A percentile compares a stretch with the other conserved stretches of the same genome.
phyloP scores from a whole-genome alignment of 2,797 vertebrate species.

The Myotis daubentonii region DNA sequence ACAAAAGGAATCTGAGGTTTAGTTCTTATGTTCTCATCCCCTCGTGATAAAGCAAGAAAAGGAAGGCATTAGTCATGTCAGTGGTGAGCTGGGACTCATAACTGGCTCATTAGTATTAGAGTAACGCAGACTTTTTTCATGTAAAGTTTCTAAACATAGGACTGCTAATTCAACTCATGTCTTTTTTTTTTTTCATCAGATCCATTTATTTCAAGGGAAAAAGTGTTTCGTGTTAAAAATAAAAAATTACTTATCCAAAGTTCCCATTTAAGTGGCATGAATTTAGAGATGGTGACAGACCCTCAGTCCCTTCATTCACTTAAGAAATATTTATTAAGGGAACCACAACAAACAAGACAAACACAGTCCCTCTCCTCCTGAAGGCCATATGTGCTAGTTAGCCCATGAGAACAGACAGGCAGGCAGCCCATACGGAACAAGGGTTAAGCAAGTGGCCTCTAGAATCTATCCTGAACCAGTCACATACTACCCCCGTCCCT shows the following conservation, averaged over 20 bases:
- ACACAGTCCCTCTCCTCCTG: neutral
- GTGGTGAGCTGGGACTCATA: conserved; percentile 7
- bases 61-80: conserved; percentile 55
- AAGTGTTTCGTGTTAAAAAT: conserved; percentile 47
- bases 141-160: conserved; percentile 46
- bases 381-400: neutral
- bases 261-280: neutral
- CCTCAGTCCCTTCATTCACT: neutral
- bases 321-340: conserved; percentile 1
- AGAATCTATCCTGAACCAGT: neutral
- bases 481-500: neutral
- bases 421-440: neutral
- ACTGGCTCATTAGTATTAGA: conserved; percentile 38
- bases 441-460: neutral
- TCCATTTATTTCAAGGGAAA: conserved; percentile 24
- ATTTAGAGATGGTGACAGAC: neutral
- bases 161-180: neutral
- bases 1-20: neutral
- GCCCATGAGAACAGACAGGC: neutral
- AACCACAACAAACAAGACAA: neutral
- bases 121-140: neutral
- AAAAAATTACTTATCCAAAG: conserved; percentile 24
- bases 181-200: conserved; percentile 54
- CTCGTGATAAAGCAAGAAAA: conserved; percentile 44
- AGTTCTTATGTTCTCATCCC: conserved; percentile 38